A percentile compares a stretch with the other conserved stretches of the same genome.
Evolutionary conservation across 35 echinoderm and acorn worm species (phyloP).

Genomic region (Strongylocentrotus purpuratus): DNA sequence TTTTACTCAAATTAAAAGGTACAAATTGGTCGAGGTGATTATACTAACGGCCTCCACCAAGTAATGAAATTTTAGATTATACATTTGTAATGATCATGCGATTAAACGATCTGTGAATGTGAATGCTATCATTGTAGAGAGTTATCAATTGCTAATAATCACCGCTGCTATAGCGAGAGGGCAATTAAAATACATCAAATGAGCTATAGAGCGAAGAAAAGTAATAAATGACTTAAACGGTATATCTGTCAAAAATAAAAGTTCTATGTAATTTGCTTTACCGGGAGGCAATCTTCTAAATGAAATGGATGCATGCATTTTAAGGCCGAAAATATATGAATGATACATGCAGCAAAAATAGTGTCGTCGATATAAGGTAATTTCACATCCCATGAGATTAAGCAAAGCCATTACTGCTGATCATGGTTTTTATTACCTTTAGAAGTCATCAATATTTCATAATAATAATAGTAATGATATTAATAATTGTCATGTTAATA

Average conservation of each 20-base stretch:
- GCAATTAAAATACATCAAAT: neutral
- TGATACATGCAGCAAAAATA: too few species aligned
- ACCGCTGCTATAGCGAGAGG: neutral
- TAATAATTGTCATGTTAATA: too few species aligned
- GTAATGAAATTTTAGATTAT: neutral
- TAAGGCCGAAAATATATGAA: too few species aligned
- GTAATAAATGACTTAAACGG: neutral
- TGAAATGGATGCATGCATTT: too few species aligned
- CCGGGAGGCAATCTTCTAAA: too few species aligned
- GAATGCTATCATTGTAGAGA: neutral
- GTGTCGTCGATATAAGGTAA: too few species aligned
- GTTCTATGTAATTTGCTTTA: too few species aligned
- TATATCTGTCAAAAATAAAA: neutral
- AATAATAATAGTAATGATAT: too few species aligned
- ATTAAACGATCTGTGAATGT: neutral
- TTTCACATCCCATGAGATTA: too few species aligned
- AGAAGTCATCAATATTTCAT: too few species aligned
- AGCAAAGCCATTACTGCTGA: too few species aligned
- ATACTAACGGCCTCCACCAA: neutral
- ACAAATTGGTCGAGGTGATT: neutral
- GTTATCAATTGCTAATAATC: neutral
- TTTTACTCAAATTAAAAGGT: neutral
- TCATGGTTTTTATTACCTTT: too few species aligned
- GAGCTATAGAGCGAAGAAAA: neutral
- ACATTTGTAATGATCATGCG: constrained; percentile 2